These are phyloP conservation scores for Chaetogeoica ovagalla DNA, from an alignment of 2,888 invertebrate species.

Conservation along the genomic window DNA sequence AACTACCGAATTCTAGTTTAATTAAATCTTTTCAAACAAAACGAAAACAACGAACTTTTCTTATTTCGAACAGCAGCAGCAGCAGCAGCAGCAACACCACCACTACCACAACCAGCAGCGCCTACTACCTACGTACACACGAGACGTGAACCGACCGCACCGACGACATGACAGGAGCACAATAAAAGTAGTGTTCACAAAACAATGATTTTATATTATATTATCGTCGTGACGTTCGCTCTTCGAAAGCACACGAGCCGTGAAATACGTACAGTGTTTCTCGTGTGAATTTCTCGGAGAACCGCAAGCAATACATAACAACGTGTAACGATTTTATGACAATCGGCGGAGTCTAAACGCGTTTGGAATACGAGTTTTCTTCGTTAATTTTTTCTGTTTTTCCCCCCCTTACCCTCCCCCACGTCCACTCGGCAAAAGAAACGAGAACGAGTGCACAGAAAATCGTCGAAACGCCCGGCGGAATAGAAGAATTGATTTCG, in stretches of 20 bases:
- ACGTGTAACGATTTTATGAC: too few species aligned
- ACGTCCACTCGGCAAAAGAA: too few species aligned
- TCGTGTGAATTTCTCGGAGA: slow-evolving; percentile 40
- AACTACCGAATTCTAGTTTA: too few species aligned
- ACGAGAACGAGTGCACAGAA: too few species aligned
- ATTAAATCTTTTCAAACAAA: neutral
- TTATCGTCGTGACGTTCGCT: neutral
- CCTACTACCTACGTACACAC: too few species aligned
- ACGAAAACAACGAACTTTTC: neutral
- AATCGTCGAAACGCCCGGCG: too few species aligned
- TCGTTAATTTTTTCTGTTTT: too few species aligned
- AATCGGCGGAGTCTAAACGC: too few species aligned
- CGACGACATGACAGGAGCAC: neutral
- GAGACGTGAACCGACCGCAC: neutral
- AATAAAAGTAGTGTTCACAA: neutral
- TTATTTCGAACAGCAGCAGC: too few species aligned
- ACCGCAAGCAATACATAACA: neutral
- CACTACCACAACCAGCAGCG: neutral
- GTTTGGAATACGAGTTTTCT: too few species aligned
- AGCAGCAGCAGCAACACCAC: neutral
- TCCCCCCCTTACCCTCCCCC: too few species aligned
- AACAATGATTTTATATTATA: neutral
- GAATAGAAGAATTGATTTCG: too few species aligned
- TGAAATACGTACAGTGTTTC: slow-evolving; percentile 45
- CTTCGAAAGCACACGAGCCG: neutral